Percentiles rank a stretch among this genome's conserved stretches.
These are phyloP conservation scores for Hipparchia sbordonii DNA, from an alignment of 2,888 invertebrate genomes.

Conservation along the genomic window DNA sequence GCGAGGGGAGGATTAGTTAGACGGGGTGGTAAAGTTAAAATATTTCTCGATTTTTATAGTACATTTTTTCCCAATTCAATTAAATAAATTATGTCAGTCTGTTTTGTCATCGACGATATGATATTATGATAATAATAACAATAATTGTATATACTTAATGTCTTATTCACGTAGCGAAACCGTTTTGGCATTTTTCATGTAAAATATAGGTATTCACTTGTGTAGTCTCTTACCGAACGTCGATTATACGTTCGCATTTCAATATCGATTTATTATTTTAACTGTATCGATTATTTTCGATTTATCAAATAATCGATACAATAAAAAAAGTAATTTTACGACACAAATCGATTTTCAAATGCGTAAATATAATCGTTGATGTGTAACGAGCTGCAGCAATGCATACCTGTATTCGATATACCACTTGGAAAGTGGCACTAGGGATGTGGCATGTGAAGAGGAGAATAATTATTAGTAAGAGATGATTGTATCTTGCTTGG, in stretches of 20 bases:
- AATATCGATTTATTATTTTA: not conserved
- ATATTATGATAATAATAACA: constrained; percentile 45
- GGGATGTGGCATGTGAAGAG: not conserved
- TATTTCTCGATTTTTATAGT: constrained; percentile 57
- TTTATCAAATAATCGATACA: not conserved
- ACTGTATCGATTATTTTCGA: not conserved
- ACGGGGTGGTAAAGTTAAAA: constrained; percentile 54
- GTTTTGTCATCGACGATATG: constrained; percentile 53
- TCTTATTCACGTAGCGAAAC: not conserved
- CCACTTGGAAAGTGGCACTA: not conserved
- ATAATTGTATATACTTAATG: constrained; percentile 69
- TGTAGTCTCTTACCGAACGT: not conserved
- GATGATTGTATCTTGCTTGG: constrained; percentile 61
- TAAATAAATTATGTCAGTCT: constrained; percentile 47
- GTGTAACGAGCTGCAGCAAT: not conserved
- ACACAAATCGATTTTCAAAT: constrained; percentile 8
- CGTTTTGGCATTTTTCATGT: not conserved
- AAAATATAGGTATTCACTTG: not conserved
- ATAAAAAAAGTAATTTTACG: not conserved
- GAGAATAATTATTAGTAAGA: constrained; percentile 53
- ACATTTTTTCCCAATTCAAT: constrained; percentile 22
- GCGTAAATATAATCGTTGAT: not conserved
- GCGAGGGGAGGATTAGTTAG: constrained; percentile 40
- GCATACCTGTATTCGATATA: not conserved
- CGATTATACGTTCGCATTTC: not conserved